phyloP scores from a whole-genome alignment of 1,140 invertebrate genomes.

The Trachymyrmex septentrionalis region DNA sequence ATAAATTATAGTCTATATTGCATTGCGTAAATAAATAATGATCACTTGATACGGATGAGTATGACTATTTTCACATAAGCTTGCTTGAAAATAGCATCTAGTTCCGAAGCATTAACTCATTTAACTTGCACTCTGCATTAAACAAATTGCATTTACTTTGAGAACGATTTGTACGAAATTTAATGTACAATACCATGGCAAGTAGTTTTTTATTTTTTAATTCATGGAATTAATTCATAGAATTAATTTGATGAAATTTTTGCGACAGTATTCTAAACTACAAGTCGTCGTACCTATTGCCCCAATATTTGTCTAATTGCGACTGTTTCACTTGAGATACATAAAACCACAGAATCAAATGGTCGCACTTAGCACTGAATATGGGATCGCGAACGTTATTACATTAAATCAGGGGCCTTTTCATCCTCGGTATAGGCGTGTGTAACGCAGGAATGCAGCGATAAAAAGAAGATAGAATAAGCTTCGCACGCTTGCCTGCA shows the following conservation, averaged over 20 bases:
- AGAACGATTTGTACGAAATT: background rate
- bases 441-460: slow-evolving; percentile 1
- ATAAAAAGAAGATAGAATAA: slow-evolving; percentile 76
- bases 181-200: background rate
- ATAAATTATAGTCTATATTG: background rate
- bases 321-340: background rate
- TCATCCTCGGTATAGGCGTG: background rate
- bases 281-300: background rate
- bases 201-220: no score
- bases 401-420: background rate
- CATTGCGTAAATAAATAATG: background rate
- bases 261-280: background rate
- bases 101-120: slow-evolving; percentile 1
- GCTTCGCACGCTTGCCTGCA: slow-evolving; percentile 85
- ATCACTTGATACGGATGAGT: slow-evolving; percentile 26
- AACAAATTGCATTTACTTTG: slow-evolving; percentile 28
- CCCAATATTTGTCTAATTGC: slow-evolving; percentile 13
- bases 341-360: slow-evolving; percentile 1
- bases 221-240: no score
- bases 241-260: slow-evolving; percentile 5
- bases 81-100: slow-evolving; percentile 39
- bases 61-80: slow-evolving; percentile 30
- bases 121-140: slow-evolving; percentile 38
- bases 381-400: background rate
- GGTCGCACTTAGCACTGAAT: background rate